These are phyloP conservation scores for Manis crassicaudata DNA, from an alignment of 2,797 vertebrate genomes.

Conservation along the genomic window DNA sequence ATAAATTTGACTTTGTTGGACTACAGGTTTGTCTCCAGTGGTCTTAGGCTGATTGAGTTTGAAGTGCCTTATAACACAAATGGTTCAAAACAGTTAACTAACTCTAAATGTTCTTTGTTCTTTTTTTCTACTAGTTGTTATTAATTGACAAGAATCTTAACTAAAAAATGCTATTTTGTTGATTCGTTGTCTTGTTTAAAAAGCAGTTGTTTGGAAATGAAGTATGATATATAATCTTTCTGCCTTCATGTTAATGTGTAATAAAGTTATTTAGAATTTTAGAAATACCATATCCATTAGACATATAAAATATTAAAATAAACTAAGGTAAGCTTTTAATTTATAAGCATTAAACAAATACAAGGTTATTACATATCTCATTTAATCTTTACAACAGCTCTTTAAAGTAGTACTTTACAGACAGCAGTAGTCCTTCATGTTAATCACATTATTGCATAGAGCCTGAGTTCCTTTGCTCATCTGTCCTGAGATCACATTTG, in stretches of 20 bases:
- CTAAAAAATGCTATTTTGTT: neutral
- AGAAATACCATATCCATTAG: neutral
- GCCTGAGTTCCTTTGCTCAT: neutral
- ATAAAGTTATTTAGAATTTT: neutral
- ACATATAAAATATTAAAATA: neutral
- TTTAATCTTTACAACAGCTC: neutral
- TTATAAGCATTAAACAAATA: neutral
- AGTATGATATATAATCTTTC: neutral
- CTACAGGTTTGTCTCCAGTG: neutral
- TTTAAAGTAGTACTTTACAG: neutral
- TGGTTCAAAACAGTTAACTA: slow-evolving; percentile 12
- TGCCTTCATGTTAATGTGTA: neutral
- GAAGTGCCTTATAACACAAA: neutral
- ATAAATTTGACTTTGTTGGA: neutral
- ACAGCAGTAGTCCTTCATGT: neutral
- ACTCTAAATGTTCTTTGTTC: neutral
- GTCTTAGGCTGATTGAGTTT: neutral
- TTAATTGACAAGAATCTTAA: neutral
- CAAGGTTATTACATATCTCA: neutral
- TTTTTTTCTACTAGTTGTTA: neutral
- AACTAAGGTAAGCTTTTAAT: neutral
- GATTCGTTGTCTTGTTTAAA: neutral
- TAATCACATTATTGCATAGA: neutral
- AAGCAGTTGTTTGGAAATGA: neutral
- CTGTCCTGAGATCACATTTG: neutral